Base-by-base conservation (phyloP, 2,113 vertebrate species). In the Rhinoptilus africanus region DNA sequence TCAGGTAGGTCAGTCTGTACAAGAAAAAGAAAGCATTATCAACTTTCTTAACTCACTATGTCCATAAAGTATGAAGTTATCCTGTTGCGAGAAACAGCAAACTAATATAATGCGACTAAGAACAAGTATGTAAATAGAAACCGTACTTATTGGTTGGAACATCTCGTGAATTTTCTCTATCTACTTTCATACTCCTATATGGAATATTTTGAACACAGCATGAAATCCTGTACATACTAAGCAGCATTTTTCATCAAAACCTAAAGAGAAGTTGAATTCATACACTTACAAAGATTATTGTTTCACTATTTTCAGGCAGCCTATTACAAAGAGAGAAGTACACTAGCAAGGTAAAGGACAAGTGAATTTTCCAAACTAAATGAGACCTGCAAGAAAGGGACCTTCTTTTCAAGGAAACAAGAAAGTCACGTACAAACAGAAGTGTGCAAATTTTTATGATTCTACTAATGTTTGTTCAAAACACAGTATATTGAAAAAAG, bases 11-110 rank as follows among this genome's bases (percentile, higher is more conserved):
- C 54, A 81, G 85, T 79, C 18, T 57, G 34, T 34, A 66, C 37
- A 88, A 74, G 73, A 93, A 92, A 57, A 90, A 86, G 32, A 51
- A 97, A 94, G 21, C 13, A 66, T 82, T 76, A 84, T 48, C 88
- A 86, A 68, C 76, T 85, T 94, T 39, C 59, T 77, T 72, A 83
- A 93, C 83, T 95, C 43, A 73, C 20, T 71, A 53, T 19, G 75
- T 88, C 92, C 78, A 86, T 88, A 67, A 86, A 95, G 67, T 18
- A 94, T 79, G 84, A 94, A 94, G 59, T 94, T 30, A 54, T 3
- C 90, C 32, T 77, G 56, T 32, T 74, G 23, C 85, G 93, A 95
- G 68, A 95, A 97, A 88, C 7, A 30, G 59, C 47, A 89, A 57
- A 32, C 57, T 92, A 91, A 94, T 50, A 69, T 20, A 93, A 89